Percentiles rank a stretch among this genome's conserved stretches.
Evolutionary conservation across 2,888 invertebrate genomes (phyloP).

Genomic region (Drosophila prolongata): DNA sequence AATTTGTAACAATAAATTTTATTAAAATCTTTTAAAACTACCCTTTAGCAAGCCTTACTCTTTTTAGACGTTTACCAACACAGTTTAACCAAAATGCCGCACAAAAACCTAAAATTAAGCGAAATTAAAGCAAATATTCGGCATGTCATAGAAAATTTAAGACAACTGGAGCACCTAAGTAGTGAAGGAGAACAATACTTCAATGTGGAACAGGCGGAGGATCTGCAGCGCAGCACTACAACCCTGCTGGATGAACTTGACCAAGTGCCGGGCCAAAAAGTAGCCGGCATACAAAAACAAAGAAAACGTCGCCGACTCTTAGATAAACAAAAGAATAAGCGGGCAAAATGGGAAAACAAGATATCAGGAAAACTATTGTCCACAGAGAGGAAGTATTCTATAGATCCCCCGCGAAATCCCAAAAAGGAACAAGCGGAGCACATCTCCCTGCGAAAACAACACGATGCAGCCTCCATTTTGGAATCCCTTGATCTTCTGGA

Average conservation of each 20-base stretch:
- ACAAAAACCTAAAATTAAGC: constrained; percentile 37
- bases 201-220: constrained; percentile 9
- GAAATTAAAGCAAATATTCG: constrained; percentile 54
- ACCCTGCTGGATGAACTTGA: constrained; percentile 42
- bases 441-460: constrained; percentile 50
- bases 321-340: constrained; percentile 26
- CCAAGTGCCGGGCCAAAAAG: constrained; percentile 29
- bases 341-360: constrained; percentile 8
- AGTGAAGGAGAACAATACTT: constrained; percentile 9
- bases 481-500: constrained; percentile 70
- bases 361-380: neutral
- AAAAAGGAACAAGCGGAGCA: constrained; percentile 31
- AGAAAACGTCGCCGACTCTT: constrained; percentile 47
- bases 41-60: no score
- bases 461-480: constrained; percentile 66
- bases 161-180: constrained; percentile 34
- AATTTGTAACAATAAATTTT: no score
- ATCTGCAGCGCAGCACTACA: constrained; percentile 39
- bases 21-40: no score
- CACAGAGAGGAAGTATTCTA: neutral
- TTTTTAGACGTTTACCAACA: constrained; percentile 2
- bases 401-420: neutral
- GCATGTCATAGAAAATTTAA: constrained; percentile 44
- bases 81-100: constrained; percentile 49
- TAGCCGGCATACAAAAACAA: constrained; percentile 35